Conservation (phyloP, 35 echinoderm and acorn worm genomes). For the Patiria miniata region DNA sequence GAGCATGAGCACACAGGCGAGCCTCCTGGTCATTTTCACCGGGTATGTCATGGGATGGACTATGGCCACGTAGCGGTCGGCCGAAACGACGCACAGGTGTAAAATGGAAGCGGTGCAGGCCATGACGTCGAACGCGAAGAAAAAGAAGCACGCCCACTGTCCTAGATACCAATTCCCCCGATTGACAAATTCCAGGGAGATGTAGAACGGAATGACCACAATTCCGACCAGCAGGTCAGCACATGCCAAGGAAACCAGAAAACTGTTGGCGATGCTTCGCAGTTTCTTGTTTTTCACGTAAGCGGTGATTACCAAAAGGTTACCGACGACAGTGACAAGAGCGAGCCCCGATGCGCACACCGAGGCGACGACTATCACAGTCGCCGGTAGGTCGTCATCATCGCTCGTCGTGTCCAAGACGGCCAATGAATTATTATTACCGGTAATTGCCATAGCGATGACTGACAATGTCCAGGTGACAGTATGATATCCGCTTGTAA, state of each 20-base stretch:
- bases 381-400: neutral
- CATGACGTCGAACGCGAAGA: conserved; percentile 62
- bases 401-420: neutral
- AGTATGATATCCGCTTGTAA: no score
- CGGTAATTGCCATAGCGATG: no score
- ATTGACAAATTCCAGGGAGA: conserved; percentile 4
- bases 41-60: conserved; percentile 88
- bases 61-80: conserved; percentile 88
- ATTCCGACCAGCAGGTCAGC: conserved; percentile 70
- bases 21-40: conserved; percentile 60
- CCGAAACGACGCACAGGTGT: conserved; percentile 76
- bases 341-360: conserved; percentile 12
- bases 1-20: conserved; percentile 57
- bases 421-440: no score
- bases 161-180: conserved; percentile 67
- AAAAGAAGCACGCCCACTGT: conserved; percentile 62
- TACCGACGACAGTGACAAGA: conserved; percentile 61
- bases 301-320: conserved; percentile 77
- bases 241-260: conserved; percentile 82
- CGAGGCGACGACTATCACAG: neutral
- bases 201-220: conserved; percentile 77
- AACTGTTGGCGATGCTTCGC: conserved; percentile 73
- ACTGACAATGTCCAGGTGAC: no score
- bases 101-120: conserved; percentile 80
- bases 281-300: conserved; percentile 63